Evolutionary conservation across 2,113 vertebrate genomes (phyloP).

Genomic region (Oreocharis arfaki): DNA sequence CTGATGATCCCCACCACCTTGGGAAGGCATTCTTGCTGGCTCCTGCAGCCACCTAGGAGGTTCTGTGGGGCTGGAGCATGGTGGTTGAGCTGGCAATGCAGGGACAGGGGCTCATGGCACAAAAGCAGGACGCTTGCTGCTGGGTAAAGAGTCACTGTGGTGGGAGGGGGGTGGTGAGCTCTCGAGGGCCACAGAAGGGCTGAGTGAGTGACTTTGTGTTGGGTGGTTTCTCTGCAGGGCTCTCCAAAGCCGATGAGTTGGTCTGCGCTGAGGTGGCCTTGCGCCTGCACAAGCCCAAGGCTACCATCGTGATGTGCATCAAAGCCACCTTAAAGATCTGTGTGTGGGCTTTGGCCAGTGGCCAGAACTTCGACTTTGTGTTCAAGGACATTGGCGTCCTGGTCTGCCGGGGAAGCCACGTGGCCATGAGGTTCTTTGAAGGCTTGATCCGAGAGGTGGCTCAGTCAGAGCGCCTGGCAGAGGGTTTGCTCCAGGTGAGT

Average conservation of each 20-base stretch:
- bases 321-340: background rate
- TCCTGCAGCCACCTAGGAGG: background rate
- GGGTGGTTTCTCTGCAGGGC: background rate
- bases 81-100: background rate
- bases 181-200: background rate
- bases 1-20: background rate
- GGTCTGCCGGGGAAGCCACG: background rate
- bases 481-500: background rate
- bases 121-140: background rate
- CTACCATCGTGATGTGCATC: background rate
- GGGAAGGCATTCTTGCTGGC: background rate
- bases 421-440: background rate
- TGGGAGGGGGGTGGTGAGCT: background rate
- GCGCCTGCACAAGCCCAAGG: background rate
- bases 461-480: background rate
- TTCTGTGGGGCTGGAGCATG: background rate
- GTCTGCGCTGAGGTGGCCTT: background rate
- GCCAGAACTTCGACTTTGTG: background rate
- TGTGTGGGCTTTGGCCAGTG: background rate
- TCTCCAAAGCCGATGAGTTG: background rate
- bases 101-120: background rate
- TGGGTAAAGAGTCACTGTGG: background rate
- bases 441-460: background rate
- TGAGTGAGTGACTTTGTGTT: background rate
- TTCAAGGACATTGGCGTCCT: background rate